Evolutionary conservation across 2,797 vertebrate species (phyloP).

Genomic region (Lagorchestes hirsutus): DNA sequence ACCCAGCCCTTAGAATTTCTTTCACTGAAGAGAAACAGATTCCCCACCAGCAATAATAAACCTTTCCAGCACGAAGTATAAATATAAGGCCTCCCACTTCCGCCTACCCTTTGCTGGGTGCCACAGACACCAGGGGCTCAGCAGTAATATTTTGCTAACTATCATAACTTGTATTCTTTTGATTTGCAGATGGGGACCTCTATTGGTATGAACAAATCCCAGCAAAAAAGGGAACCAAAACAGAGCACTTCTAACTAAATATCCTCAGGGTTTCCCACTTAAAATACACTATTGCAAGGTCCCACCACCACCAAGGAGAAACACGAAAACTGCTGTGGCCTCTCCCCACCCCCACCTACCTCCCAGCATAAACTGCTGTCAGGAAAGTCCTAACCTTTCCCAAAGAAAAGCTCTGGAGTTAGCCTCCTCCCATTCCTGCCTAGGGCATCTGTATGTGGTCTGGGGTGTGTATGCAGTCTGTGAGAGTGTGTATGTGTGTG

Average conservation of each 20-base stretch:
- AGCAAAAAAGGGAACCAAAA: slow-evolving; percentile 56
- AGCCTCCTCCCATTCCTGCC: slow-evolving; percentile 30
- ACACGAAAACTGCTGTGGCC: background rate
- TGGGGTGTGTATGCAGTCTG: background rate
- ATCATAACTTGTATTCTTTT: slow-evolving; percentile 77
- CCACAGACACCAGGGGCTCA: slow-evolving; percentile 42
- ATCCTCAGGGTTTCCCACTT: slow-evolving; percentile 11
- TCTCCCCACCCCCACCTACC: background rate
- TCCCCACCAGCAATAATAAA: slow-evolving; percentile 51
- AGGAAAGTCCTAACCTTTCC: background rate
- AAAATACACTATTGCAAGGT: background rate
- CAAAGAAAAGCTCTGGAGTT: slow-evolving; percentile 59
- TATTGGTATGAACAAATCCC: slow-evolving; percentile 85
- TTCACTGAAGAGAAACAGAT: slow-evolving; percentile 43
- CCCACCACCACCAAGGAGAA: background rate
- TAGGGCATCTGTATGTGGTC: slow-evolving; percentile 32
- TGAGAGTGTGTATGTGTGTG: background rate
- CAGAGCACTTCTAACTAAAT: slow-evolving; percentile 49
- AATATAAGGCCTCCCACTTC: slow-evolving; percentile 27
- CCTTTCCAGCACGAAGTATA: slow-evolving; percentile 52
- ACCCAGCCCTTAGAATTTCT: slow-evolving; percentile 5
- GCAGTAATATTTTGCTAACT: slow-evolving; percentile 66
- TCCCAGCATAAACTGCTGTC: background rate
- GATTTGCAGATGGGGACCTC: slow-evolving; percentile 89
- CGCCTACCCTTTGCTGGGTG: slow-evolving; percentile 50